A percentile compares a stretch with the other conserved stretches of the same genome.
Conservation (phyloP, 30 jellyfish, hydroid and myxozoan genomes). For the Pelagia noctiluca region DNA sequence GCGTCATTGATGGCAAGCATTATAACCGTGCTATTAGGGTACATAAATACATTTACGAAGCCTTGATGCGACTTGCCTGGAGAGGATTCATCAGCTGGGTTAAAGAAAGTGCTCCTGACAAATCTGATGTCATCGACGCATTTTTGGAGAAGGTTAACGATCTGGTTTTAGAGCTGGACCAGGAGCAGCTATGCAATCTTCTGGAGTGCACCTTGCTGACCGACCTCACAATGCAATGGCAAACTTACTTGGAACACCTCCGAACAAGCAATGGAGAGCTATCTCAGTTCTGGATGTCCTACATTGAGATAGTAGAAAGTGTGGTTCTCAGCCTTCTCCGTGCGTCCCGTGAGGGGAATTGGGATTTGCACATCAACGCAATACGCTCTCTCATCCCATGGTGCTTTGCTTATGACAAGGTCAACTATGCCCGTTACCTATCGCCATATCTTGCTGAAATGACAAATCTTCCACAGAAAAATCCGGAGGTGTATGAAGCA, state of each 20-base stretch:
- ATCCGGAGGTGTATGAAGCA: constrained; percentile 29
- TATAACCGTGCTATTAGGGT: too few species aligned
- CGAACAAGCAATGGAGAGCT: constrained; percentile 1
- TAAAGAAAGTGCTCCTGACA: constrained; percentile 49
- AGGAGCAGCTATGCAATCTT: constrained; percentile 1
- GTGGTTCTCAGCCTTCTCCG: constrained; percentile 9
- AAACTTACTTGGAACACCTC: constrained; percentile 5
- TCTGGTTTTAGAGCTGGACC: constrained; percentile 1
- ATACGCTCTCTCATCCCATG: constrained; percentile 17
- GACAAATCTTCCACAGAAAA: constrained; percentile 19
- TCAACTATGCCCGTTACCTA: constrained; percentile 16
- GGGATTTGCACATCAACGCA: constrained; percentile 29
- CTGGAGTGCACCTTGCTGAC: constrained; percentile 10
- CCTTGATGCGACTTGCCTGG: too few species aligned
- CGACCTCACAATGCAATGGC: constrained; percentile 3
- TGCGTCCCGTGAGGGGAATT: constrained; percentile 25
- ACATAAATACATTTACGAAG: too few species aligned
- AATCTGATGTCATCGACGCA: constrained; percentile 4
- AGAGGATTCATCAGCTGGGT: too few species aligned
- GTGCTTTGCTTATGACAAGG: constrained; percentile 20
- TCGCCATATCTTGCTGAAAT: constrained; percentile 15
- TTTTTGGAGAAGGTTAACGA: background rate
- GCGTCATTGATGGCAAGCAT: too few species aligned
- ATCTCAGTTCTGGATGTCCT: background rate
- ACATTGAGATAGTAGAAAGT: constrained; percentile 5